phyloP scores from a whole-genome alignment of 2,113 vertebrate genomes.

The Gymnarchus niloticus region DNA sequence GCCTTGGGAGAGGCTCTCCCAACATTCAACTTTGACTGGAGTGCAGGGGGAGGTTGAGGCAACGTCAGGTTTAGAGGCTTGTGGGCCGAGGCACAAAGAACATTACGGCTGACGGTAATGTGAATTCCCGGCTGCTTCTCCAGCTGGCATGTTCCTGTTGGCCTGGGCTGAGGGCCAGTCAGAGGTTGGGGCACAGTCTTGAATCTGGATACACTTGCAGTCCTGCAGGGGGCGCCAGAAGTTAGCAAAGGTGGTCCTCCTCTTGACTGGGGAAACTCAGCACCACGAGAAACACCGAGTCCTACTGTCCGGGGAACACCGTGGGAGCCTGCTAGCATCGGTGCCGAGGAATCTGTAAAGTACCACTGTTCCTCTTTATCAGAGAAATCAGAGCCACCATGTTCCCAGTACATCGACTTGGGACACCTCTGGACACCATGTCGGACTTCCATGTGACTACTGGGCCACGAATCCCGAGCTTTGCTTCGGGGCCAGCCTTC shows the following conservation, averaged over 20 bases:
- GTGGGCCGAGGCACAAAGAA: background rate
- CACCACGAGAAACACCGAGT: background rate
- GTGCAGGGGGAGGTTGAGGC: background rate
- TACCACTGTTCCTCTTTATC: background rate
- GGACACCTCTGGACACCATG: background rate
- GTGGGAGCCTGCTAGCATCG: background rate
- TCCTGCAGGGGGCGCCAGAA: background rate
- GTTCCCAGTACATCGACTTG: background rate
- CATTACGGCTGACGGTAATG: background rate
- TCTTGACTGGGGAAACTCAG: background rate
- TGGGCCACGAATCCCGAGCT: constrained; percentile 40
- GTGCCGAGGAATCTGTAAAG: background rate
- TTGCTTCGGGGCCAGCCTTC: background rate
- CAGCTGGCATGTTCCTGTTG: background rate
- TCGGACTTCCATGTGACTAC: constrained; percentile 14
- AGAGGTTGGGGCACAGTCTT: background rate
- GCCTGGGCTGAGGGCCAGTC: background rate
- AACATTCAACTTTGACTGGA: background rate
- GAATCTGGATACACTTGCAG: background rate
- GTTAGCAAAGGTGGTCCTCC: background rate
- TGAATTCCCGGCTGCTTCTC: background rate
- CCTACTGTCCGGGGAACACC: background rate
- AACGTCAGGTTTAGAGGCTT: background rate
- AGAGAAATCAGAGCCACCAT: background rate
- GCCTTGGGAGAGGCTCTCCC: background rate